Conservation (phyloP, 2,113 vertebrate genomes). For the Megaleporinus macrocephalus region DNA sequence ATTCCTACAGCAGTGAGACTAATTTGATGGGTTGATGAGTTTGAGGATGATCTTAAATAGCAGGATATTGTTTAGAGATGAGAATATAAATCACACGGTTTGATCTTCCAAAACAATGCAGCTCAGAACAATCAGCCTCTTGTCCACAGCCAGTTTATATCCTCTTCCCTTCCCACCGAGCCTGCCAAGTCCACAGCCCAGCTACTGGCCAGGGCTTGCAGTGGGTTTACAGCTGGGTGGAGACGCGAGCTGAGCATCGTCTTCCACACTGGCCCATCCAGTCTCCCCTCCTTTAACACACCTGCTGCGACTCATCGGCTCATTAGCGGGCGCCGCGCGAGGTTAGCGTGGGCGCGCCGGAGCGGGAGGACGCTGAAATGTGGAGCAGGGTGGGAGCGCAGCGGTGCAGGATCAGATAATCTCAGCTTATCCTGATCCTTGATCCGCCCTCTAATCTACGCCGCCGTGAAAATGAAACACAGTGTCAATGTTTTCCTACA, state of each 20-base stretch:
- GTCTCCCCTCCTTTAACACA: not conserved
- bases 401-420: not conserved
- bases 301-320: not conserved
- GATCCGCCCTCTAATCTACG: not conserved
- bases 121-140: constrained; percentile 43
- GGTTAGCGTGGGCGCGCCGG: not conserved
- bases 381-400: no score
- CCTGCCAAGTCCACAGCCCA: not conserved
- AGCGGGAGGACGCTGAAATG: not conserved
- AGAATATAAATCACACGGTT: constrained; percentile 27
- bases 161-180: not conserved
- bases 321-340: not conserved
- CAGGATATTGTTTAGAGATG: not conserved
- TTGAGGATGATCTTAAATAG: no score
- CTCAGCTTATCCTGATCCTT: not conserved
- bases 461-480: no score
- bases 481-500: not conserved
- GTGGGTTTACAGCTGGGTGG: not conserved
- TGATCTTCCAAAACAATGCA: constrained; percentile 47
- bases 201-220: constrained; percentile 14
- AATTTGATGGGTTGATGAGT: no score
- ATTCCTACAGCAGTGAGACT: no score
- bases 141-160: constrained; percentile 24
- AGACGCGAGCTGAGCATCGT: not conserved
- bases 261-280: not conserved